Evolutionary conservation across 2,113 vertebrate genomes (phyloP).

Genomic region (Cyphomyrus plagiostoma): DNA sequence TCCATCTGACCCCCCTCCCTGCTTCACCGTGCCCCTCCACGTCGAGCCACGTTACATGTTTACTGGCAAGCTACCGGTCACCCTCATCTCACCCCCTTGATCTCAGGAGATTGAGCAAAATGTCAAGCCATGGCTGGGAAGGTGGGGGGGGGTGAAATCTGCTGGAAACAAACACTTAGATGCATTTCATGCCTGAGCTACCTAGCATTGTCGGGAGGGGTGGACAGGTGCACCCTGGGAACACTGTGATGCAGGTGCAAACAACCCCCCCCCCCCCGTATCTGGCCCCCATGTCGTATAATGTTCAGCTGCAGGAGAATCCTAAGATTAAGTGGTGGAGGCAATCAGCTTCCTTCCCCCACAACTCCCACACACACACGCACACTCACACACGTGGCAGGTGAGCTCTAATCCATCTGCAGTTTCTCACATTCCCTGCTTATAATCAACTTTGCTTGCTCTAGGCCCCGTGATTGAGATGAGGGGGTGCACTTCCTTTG

Average conservation of each 20-base stretch:
- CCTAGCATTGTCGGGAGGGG: conserved; percentile 65
- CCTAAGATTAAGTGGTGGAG: neutral
- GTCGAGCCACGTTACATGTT: conserved; percentile 99
- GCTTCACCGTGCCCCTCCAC: conserved; percentile 90
- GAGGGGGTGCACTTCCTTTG: neutral
- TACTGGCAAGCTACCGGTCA: conserved; percentile 95
- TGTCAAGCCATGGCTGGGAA: conserved; percentile 90
- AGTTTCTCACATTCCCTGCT: neutral
- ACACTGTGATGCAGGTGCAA: conserved; percentile 61
- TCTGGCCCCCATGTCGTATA: neutral
- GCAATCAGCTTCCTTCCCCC: neutral
- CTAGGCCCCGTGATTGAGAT: neutral
- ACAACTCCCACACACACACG: neutral
- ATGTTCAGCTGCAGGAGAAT: neutral
- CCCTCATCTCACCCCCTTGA: conserved; percentile 91
- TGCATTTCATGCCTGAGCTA: conserved; percentile 87
- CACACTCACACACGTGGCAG: conserved; percentile 16
- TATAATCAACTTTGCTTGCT: neutral
- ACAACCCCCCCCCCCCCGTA: neutral
- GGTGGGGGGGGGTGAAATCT: conserved; percentile 73
- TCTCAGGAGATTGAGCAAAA: conserved; percentile 94
- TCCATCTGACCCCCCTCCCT: conserved; percentile 53
- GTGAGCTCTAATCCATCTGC: neutral
- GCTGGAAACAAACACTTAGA: conserved; percentile 96
- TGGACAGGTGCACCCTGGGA: conserved; percentile 52